Conservation (phyloP, 2,113 vertebrate species). For the Octodon degus region DNA sequence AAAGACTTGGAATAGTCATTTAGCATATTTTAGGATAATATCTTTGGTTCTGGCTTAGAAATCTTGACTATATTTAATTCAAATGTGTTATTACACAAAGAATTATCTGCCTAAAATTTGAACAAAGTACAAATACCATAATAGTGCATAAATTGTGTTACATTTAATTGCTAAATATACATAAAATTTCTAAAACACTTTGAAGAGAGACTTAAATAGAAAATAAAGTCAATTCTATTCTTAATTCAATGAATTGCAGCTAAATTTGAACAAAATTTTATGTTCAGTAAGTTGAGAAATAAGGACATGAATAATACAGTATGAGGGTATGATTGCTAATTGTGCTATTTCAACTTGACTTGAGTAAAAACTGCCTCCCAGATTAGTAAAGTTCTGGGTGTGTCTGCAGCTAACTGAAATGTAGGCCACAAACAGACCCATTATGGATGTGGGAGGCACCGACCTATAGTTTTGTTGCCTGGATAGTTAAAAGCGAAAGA, state of each 20-base stretch:
- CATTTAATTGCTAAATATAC: neutral
- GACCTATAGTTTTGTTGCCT: neutral
- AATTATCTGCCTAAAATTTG: neutral
- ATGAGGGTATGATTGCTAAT: neutral
- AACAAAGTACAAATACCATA: neutral
- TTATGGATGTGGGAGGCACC: neutral
- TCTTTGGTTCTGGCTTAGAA: neutral
- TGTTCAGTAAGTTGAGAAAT: neutral
- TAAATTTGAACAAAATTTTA: neutral
- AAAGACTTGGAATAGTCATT: neutral
- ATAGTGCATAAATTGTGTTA: neutral
- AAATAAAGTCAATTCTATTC: neutral
- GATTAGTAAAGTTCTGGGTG: neutral
- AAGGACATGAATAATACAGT: neutral
- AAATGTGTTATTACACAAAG: neutral
- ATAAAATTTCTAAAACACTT: neutral
- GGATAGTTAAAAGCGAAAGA: neutral
- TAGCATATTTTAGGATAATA: neutral
- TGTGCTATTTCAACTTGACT: neutral
- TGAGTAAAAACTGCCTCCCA: neutral
- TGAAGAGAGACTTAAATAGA: neutral
- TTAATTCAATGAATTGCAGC: neutral
- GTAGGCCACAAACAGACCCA: neutral
- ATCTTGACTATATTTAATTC: neutral
- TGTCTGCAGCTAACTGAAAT: neutral